phyloP scores from a whole-genome alignment of 1,140 invertebrate species.

The Lineus longissimus region DNA sequence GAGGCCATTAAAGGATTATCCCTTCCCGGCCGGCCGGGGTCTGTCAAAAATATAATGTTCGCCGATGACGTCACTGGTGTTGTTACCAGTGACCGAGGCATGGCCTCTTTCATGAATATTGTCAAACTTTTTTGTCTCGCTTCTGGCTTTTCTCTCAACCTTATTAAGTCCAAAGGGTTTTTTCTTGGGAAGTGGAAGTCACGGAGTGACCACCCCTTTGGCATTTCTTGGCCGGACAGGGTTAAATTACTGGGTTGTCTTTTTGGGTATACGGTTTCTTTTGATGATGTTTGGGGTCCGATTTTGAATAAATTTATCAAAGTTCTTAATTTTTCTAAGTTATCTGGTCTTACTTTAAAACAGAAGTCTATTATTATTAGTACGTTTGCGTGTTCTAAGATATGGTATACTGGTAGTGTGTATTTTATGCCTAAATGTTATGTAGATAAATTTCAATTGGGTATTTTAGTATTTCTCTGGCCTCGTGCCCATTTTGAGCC shows the following conservation, averaged over 20 bases:
- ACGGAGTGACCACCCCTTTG: constrained; percentile 22
- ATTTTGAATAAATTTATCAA: constrained; percentile 19
- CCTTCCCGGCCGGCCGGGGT: background rate
- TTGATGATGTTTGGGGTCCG: constrained; percentile 22
- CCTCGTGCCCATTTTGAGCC: background rate
- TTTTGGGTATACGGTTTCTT: constrained; percentile 19
- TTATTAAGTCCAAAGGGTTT: constrained; percentile 22
- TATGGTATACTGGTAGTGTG: constrained; percentile 23
- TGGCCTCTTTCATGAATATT: no score
- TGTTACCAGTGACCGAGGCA: no score
- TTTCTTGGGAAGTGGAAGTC: constrained; percentile 26
- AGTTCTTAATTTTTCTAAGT: constrained; percentile 10
- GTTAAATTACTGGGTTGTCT: constrained; percentile 21
- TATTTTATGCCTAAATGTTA: constrained; percentile 17
- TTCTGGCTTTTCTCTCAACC: constrained; percentile 13
- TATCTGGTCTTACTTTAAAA: constrained; percentile 20
- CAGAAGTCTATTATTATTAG: constrained; percentile 23
- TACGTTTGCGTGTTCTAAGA: constrained; percentile 21
- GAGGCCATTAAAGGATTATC: background rate
- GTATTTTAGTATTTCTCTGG: constrained; percentile 9
- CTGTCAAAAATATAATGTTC: background rate
- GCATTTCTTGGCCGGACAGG: constrained; percentile 23
- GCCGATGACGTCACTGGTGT: no score
- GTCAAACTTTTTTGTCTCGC: no score
- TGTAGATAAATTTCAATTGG: background rate